Evolutionary conservation across 2,888 invertebrate genomes (phyloP).

Genomic region (Meta bourneti): DNA sequence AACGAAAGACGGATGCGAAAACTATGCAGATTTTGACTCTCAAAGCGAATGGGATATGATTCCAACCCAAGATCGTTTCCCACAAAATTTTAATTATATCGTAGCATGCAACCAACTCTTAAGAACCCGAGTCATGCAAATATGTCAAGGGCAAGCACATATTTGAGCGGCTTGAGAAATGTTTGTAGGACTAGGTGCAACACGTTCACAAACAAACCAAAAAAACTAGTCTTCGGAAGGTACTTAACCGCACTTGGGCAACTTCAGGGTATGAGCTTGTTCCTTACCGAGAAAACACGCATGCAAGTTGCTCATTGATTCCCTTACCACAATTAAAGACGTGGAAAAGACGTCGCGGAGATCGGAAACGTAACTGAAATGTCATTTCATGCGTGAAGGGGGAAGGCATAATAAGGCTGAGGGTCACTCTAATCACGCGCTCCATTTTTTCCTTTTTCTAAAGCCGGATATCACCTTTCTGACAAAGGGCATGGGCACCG

Average conservation of each 20-base stretch:
- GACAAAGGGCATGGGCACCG: constrained; percentile 67
- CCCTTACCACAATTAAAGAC: too few species aligned
- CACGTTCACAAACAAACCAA: background rate
- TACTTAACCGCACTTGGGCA: too few species aligned
- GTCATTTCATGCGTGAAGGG: constrained; percentile 62
- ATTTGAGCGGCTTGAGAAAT: background rate
- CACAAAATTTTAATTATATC: background rate
- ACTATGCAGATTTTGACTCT: background rate
- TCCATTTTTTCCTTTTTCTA: constrained; percentile 67
- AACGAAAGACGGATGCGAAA: too few species aligned
- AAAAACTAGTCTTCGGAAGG: background rate
- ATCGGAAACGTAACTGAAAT: constrained; percentile 30
- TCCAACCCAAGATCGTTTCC: background rate
- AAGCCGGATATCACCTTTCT: constrained; percentile 75
- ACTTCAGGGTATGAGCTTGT: too few species aligned
- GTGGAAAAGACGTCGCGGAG: too few species aligned
- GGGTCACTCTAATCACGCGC: constrained; percentile 72
- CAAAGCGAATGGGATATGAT: background rate
- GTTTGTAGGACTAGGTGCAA: background rate
- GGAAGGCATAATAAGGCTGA: background rate
- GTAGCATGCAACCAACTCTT: background rate
- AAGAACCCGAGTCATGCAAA: background rate
- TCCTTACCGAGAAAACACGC: too few species aligned
- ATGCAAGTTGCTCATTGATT: too few species aligned
- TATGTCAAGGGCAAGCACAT: background rate